These are phyloP conservation scores for Trachelus stipa DNA, from an alignment of 2,888 invertebrate genomes.

Conservation along the genomic window DNA sequence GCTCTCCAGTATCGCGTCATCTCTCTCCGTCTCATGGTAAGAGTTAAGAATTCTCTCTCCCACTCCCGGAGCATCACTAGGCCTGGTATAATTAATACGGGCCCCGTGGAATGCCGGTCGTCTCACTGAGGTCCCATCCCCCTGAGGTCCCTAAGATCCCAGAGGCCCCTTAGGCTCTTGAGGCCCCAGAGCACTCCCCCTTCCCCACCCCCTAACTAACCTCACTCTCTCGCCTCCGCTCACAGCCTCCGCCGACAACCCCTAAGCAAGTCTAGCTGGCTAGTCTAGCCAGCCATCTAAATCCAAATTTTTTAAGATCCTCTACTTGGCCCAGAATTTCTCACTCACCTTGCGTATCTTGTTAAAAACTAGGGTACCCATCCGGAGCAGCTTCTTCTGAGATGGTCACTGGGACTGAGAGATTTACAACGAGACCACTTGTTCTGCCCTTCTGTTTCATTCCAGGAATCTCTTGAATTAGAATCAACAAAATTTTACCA, in stretches of 20 bases:
- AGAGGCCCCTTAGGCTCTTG: too few species aligned
- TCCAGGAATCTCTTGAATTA: too few species aligned
- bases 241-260: slow-evolving; percentile 12
- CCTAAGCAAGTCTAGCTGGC: background rate
- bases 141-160: background rate
- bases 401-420: too few species aligned
- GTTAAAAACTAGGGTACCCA: slow-evolving; percentile 2
- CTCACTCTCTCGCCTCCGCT: slow-evolving; percentile 22
- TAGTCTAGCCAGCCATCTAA: slow-evolving; percentile 1
- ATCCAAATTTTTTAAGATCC: slow-evolving; percentile 3
- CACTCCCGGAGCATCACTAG: slow-evolving; percentile 51
- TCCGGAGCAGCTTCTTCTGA: too few species aligned
- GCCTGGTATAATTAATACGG: slow-evolving; percentile 65
- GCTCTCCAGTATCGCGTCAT: too few species aligned
- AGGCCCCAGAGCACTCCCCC: slow-evolving; percentile 14
- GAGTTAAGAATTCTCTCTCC: slow-evolving; percentile 41
- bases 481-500: too few species aligned
- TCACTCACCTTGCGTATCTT: background rate
- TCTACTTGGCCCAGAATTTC: background rate
- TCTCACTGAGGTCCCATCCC: slow-evolving; percentile 51
- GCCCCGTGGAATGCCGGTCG: slow-evolving; percentile 64
- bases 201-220: slow-evolving; percentile 15
- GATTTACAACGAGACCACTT: too few species aligned
- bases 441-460: too few species aligned
- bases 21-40: slow-evolving; percentile 7